phyloP scores from a whole-genome alignment of 2,888 invertebrate genomes.

The Watsonalla binaria region DNA sequence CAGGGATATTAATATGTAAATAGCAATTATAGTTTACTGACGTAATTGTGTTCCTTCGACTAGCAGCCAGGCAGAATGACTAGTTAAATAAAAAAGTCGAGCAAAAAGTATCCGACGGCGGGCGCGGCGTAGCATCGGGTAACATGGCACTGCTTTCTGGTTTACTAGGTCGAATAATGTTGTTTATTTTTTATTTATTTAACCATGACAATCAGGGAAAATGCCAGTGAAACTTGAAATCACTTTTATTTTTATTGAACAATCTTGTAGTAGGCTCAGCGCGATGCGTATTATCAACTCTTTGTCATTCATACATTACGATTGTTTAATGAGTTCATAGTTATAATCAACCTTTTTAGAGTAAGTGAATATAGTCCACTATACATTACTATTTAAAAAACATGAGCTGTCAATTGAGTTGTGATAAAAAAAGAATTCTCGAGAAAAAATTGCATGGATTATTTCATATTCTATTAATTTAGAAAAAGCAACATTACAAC shows the following conservation, averaged over 20 bases:
- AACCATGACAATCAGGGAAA: constrained; percentile 44
- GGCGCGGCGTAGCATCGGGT: constrained; percentile 24
- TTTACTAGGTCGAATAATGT: constrained; percentile 66
- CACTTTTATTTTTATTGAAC: constrained; percentile 16
- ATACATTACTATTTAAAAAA: no score
- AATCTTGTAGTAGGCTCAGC: no score
- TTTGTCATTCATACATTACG: not conserved
- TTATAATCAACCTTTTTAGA: no score
- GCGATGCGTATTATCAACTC: not conserved
- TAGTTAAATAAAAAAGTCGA: constrained; percentile 37
- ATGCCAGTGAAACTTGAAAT: constrained; percentile 46
- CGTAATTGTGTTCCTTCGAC: constrained; percentile 13
- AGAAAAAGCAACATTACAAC: no score
- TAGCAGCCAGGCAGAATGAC: not conserved
- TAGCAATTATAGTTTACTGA: constrained; percentile 8
- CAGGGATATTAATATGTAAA: not conserved
- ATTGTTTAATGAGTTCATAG: no score
- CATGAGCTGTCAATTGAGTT: no score
- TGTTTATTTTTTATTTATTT: constrained; percentile 46
- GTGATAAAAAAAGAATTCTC: no score
- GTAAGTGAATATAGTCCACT: no score
- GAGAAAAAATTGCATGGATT: no score
- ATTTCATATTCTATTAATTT: no score
- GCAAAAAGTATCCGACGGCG: constrained; percentile 51
- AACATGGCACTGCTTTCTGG: constrained; percentile 49